Evolutionary conservation across 2,888 invertebrate species (phyloP), one percentile per base, ranked within the genome.

Genomic region (Sclerodermus sp.): DNA sequence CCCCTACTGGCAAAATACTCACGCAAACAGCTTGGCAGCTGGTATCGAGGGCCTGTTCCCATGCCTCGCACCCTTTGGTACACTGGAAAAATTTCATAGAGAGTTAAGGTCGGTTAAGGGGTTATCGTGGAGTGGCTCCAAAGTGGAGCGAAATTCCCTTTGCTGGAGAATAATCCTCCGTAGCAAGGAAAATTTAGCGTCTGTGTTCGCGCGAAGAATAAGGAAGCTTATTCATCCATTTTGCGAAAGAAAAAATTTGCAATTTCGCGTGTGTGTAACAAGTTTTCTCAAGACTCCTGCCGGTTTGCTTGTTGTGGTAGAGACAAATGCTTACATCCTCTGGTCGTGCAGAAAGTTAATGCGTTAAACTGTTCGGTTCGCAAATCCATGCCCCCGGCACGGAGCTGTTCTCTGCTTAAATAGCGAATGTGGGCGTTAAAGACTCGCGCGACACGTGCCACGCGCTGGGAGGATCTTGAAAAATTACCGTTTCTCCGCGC

Each of bases 1-100:
- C n/a, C n/a, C n/a, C n/a, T n/a, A n/a, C 4, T 34, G 34, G 4
- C 3, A 12, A 29, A 37, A 49, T 74, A 90, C 93, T 91, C 83
- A 93, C 93, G 79, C 93, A 93, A 76, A 87, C 87, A 66, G 84
- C 84, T 78, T 87, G 87, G 73, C 93, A 93, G 38, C 90, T 87
- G 44, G 86, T 84, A 68, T 87, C 85, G 64, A 92, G 79, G 30
- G 91, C 91, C 66, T 83, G 82, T 73, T 85, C 85, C 92, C 91
- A 92, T 57, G 89, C 80, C 66, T 84, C 84, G 79, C 93, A 93
- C 49, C 93, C 93, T 74, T 85, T 83, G 52, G 84, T 82, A 76
- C 93, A 93, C 93, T 93, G 83, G 51, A 85, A 86, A n/a, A n/a
- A n/a, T n/a, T n/a, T n/a, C n/a, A n/a, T n/a, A n/a, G n/a, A n/a